Base-by-base conservation (phyloP, 2,797 vertebrate species). In the Sebastolobus altivelis region DNA sequence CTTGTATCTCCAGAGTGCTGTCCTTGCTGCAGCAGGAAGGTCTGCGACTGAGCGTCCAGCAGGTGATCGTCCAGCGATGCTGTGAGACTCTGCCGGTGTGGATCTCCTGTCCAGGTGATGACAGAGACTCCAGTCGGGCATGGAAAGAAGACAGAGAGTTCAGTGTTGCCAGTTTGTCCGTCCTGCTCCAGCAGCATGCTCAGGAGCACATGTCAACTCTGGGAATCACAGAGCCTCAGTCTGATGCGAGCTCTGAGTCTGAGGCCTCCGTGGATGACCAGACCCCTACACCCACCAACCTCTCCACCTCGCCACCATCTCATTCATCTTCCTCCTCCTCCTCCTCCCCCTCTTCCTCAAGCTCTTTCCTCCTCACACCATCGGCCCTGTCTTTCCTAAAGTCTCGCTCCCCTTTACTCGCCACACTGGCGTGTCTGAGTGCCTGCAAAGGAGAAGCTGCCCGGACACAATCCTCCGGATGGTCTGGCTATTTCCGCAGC, bases 351-450 rank as follows among this genome's bases (percentile, higher is more conserved):
- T 73, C 88, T 20, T 78, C 88, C 6, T 75, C 88, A 5, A 84
- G 27, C 59, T 90, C 91, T n/a, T 96, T 97, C 35, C 92, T 95
- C 4, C 95, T 99, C 81, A 99, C 97, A 4, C 88, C 97, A 0
- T 97, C 98, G 1, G 94, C 97, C 2, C 88, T 99, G 81, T 93
- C 95, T 67, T 99, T 99, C 85, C 93, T 99, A 0, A 99, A 98
- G 87, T 97, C 96, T 16, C 94, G 93, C 81, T 99, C 97, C 0
- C 96, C 96, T 6, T 87, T 99, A 0, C 91, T 97, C 72, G 98
- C 98, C 8, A 59, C 91, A 0, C 79, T 99, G 25, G 96, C 96
- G 0, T 99, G 98, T 81, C 93, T 99, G 9, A 95, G 94, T 6
- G 96, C 95, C 22, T 95, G 95, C 61, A 96, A 90, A 67, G 90